Evolutionary conservation across 2,888 invertebrate species (phyloP), one percentile per base, ranked within the genome.

Genomic region (Minunthozetes semirufus): DNA sequence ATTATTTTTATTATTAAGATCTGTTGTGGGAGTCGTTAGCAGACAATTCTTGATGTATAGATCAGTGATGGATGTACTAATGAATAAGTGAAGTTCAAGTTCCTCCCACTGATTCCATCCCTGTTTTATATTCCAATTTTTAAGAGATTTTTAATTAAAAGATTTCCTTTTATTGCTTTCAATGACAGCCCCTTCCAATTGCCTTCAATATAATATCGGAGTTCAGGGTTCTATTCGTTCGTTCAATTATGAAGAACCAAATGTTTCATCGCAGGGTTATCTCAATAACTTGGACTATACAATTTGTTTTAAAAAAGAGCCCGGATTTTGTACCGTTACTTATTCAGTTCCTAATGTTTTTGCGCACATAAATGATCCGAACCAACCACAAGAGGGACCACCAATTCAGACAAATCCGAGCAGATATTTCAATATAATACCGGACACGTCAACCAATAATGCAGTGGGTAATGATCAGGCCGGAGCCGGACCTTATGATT

Each of bases 191-290:
- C 78, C 79, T 17, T 25, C 75, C 3, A 78, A 78, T 0, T 91
- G 91, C 79, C 85, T 91, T 17, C 91, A 91, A 80, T 90, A 90
- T 81, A 89, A 87, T 83, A 89, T 88, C 0, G 91, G 92, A 0
- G 90, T 92, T 0, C 89, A 90, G 19, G 93, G 93, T 0, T 89
- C 90, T 76, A 86, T 94, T 17, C 87, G 87, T 59, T 92, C 92
- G 3, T 93, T 90, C 83, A 94, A 94, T 84, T 94, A 90, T 81
- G 91, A 93, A 78, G 68, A 68, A 9, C 22, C 22, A 2, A 68
- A 11, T 68, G 72, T 48, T 11, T 29, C 72, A 11, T 61, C 59
- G 19, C 74, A 76, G 25, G 78, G 78, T 0, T 79, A 79, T 68
- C 72, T 78, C 15, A 77, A 77, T 27, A 78, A 78, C 56, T 92